Percentiles rank a stretch among this genome's conserved stretches.
These are phyloP conservation scores for Channa maculata DNA, from an alignment of 2,113 vertebrate genomes.

Conservation along the genomic window DNA sequence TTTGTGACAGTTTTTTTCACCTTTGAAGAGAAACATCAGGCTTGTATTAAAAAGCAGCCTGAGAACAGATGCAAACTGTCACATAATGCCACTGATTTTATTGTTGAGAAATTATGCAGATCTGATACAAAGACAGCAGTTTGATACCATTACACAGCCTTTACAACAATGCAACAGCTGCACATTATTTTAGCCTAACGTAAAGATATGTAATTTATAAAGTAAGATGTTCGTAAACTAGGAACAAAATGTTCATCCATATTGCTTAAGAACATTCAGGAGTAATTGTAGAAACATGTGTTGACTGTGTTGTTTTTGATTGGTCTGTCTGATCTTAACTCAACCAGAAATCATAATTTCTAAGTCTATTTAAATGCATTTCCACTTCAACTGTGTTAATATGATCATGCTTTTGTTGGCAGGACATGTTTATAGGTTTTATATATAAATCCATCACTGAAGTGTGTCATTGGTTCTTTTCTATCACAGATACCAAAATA, in stretches of 20 bases:
- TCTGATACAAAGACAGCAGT: conserved; percentile 8
- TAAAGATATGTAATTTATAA: conserved; percentile 80
- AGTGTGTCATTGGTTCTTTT: background rate
- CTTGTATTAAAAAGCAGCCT: background rate
- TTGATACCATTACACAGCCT: background rate
- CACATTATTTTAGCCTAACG: conserved; percentile 82
- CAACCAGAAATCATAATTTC: background rate
- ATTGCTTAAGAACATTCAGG: conserved; percentile 92
- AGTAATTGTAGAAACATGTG: conserved; percentile 78
- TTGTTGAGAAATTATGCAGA: conserved; percentile 8
- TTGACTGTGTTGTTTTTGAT: background rate
- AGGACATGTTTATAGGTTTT: background rate
- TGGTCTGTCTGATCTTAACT: conserved; percentile 1
- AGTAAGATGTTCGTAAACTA: conserved; percentile 77
- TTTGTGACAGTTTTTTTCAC: background rate
- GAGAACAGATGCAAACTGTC: background rate
- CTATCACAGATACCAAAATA: background rate
- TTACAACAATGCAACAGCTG: conserved; percentile 39
- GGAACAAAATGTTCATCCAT: conserved; percentile 87
- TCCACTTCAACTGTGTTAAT: background rate
- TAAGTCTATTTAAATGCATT: background rate
- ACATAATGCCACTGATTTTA: background rate
- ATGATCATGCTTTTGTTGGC: conserved; percentile 28
- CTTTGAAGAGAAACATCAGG: background rate
- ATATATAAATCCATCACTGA: background rate